Conservation (phyloP, 2,113 vertebrate species). For the Xiphias gladius region DNA sequence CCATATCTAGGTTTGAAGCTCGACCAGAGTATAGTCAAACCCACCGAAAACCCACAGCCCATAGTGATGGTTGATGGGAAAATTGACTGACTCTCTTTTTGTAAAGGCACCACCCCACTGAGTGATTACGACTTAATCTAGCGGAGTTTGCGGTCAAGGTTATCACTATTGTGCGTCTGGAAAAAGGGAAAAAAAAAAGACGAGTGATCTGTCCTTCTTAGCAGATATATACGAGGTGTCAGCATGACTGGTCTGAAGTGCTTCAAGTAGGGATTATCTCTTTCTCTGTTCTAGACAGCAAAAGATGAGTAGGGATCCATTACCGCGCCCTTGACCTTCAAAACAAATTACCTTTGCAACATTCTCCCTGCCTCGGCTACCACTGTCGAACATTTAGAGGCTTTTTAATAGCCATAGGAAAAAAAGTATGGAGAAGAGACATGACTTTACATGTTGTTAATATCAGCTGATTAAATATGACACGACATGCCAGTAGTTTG, state of each 20-base stretch:
- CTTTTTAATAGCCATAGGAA: slow-evolving; percentile 47
- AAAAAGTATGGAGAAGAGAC: slow-evolving; percentile 34
- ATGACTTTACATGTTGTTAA: slow-evolving; percentile 25
- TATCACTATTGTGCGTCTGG: slow-evolving; percentile 37
- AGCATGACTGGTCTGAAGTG: slow-evolving; percentile 54
- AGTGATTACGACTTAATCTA: slow-evolving; percentile 40
- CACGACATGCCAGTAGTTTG: slow-evolving; percentile 22
- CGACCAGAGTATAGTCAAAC: neutral
- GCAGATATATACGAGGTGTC: slow-evolving; percentile 35
- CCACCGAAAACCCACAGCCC: neutral
- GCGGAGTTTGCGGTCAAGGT: slow-evolving; percentile 55
- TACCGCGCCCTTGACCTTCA: slow-evolving; percentile 49
- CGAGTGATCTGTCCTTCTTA: slow-evolving; percentile 5
- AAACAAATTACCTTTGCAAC: slow-evolving; percentile 48
- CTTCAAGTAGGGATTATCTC: slow-evolving; percentile 40
- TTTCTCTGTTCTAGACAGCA: slow-evolving; percentile 42
- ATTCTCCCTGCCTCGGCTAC: slow-evolving; percentile 9
- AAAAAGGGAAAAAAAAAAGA: neutral
- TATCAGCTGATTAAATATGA: slow-evolving; percentile 43
- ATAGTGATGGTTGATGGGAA: slow-evolving; percentile 10
- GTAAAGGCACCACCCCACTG: neutral
- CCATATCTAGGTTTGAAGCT: neutral
- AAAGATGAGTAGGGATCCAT: slow-evolving; percentile 44
- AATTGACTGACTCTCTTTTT: neutral
- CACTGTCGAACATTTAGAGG: slow-evolving; percentile 7